Evolutionary conservation across 2,888 invertebrate species (phyloP), one percentile per base, ranked within the genome.

Genomic region (Napeogenes sylphis): DNA sequence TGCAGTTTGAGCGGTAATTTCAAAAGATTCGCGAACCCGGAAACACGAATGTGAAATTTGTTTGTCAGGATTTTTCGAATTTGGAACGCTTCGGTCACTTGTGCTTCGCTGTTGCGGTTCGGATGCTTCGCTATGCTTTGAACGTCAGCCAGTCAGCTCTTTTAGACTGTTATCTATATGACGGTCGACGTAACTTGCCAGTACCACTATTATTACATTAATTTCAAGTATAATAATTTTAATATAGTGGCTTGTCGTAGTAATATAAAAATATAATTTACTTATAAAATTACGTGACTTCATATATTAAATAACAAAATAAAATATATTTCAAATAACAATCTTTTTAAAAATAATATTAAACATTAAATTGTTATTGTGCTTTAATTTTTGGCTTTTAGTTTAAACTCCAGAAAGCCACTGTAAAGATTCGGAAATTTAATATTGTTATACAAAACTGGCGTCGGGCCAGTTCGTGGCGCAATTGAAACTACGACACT

Each of bases 351-450:
- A 42, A 42, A 42, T 10, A 42, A 42, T 42, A 42, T 10, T 42
- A 42, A 42, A 42, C 8, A 10, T 42, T 12, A 10, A 42, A 10
- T 42, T 8, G 5, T 21, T 30, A 51, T 30, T 30, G 21, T 51
- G 21, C 51, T 6, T 51, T 51, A 51, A 30, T 51, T 30, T 51
- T 51, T 51, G 51, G 30, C 51, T 30, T 8, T 42, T 30, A 8
- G 51, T 51, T 30, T 30, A 10, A 21, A 30, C 6, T 51, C 51
- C 8, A n/a, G 21, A 30, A 51, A 51, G 51, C 51, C 51, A 51
- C 51, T 30, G 53, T 21, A 56, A 65, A 69, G 69, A 66, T 67
- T 67, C 66, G 62, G 56, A 70, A 69, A 70, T 71, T 71, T 72
- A 72, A 71, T 71, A 67, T 70, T 63, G 63, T 62, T 60, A 56